These are phyloP conservation scores for Schrankia costaestrigalis DNA, from an alignment of 2,888 invertebrate species.

Conservation along the genomic window DNA sequence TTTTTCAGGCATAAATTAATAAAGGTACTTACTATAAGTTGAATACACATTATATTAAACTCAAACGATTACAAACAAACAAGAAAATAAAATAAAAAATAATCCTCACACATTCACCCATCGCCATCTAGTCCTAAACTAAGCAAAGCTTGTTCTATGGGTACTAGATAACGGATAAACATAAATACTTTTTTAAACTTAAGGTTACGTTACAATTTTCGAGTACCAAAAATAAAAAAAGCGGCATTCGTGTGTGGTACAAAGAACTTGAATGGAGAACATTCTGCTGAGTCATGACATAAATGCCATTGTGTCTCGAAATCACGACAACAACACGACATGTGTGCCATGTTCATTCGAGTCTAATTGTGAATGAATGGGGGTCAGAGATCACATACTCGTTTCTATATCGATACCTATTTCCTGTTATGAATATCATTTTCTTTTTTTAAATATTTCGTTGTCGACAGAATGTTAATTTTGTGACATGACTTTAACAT, in stretches of 20 bases:
- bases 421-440: slow-evolving; percentile 61
- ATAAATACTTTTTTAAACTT: background rate
- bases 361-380: slow-evolving; percentile 76
- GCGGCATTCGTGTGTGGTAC: slow-evolving; percentile 27
- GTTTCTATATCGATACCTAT: slow-evolving; percentile 54
- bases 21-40: too few relatives aligned
- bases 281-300: slow-evolving; percentile 71
- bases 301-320: slow-evolving; percentile 74
- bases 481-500: slow-evolving; percentile 27
- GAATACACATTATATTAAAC: too few relatives aligned
- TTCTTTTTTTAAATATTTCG: slow-evolving; percentile 16
- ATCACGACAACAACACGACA: slow-evolving; percentile 62
- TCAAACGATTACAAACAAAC: too few relatives aligned
- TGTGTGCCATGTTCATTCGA: slow-evolving; percentile 43
- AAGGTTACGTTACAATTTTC: slow-evolving; percentile 19
- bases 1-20: too few relatives aligned
- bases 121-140: too few relatives aligned
- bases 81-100: too few relatives aligned
- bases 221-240: slow-evolving; percentile 24
- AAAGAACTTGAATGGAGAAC: slow-evolving; percentile 64
- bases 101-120: too few relatives aligned
- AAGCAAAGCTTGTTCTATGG: too few relatives aligned
- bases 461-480: slow-evolving; percentile 13
- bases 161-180: too few relatives aligned
- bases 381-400: slow-evolving; percentile 71